A percentile compares a stretch with the other conserved stretches of the same genome.
Conservation (phyloP, 2,113 vertebrate species). For the Triplophysa rosa region DNA sequence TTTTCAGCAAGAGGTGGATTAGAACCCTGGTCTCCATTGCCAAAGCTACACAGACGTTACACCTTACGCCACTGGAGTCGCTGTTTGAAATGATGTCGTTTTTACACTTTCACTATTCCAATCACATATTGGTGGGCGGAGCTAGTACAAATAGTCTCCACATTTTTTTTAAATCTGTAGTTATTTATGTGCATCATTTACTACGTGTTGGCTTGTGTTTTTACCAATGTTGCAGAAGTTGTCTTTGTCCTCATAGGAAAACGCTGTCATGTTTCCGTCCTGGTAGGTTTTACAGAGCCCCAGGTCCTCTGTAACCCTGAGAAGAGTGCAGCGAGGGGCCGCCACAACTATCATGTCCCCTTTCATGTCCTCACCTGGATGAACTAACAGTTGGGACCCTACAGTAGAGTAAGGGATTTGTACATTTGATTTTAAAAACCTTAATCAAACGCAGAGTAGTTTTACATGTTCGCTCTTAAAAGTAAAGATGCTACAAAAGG, state of each 20-base stretch:
- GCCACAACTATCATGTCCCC: constrained; percentile 75
- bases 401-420: background rate
- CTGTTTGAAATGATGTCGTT: no score
- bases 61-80: no score
- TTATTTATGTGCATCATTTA: background rate
- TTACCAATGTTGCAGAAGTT: constrained; percentile 74
- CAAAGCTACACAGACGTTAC: no score
- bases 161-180: background rate
- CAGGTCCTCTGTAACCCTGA: constrained; percentile 71
- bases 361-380: constrained; percentile 74
- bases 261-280: constrained; percentile 70
- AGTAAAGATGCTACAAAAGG: no score
- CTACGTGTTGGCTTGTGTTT: background rate
- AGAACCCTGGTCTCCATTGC: no score
- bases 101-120: no score
- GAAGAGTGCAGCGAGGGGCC: constrained; percentile 73
- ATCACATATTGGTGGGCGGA: no score
- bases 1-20: no score
- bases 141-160: no score
- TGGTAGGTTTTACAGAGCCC: constrained; percentile 72
- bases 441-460: no score
- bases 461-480: no score
- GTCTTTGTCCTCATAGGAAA: constrained; percentile 71
- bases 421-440: no score
- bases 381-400: constrained; percentile 75